These are phyloP conservation scores for Clarias macrocephalus DNA, from an alignment of 2,113 vertebrate species.

Conservation along the genomic window DNA sequence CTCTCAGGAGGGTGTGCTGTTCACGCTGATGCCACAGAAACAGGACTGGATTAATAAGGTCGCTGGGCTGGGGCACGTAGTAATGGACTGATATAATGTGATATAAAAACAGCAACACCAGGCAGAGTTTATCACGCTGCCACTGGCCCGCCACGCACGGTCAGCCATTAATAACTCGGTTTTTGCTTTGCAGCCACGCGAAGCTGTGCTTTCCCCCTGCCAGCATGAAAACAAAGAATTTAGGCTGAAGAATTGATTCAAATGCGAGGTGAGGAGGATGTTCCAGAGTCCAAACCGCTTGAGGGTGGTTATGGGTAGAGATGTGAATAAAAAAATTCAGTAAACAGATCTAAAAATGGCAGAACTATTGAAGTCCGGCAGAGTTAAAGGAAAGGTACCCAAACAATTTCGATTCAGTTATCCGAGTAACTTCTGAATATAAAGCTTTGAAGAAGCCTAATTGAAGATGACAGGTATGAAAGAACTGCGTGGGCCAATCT, in stretches of 20 bases:
- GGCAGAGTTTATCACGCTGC: slow-evolving; percentile 53
- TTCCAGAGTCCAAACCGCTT: neutral
- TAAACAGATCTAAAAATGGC: slow-evolving; percentile 2
- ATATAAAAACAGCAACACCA: slow-evolving; percentile 57
- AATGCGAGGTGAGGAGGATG: neutral
- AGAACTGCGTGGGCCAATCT: neutral
- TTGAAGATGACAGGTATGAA: neutral
- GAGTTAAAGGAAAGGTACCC: neutral
- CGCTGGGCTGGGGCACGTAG: slow-evolving; percentile 17
- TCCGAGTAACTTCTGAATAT: neutral
- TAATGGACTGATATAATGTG: slow-evolving; percentile 58
- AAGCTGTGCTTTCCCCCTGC: slow-evolving; percentile 30
- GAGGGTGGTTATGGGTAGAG: neutral
- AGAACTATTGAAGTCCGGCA: neutral
- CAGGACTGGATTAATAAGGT: slow-evolving; percentile 61
- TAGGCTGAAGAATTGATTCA: slow-evolving; percentile 27
- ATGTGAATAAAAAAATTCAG: neutral
- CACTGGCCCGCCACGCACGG: slow-evolving; percentile 42
- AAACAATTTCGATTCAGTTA: neutral
- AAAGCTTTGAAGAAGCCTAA: neutral
- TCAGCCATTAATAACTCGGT: slow-evolving; percentile 58
- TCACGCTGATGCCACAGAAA: slow-evolving; percentile 59
- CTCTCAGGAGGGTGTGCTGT: slow-evolving; percentile 37
- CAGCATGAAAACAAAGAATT: slow-evolving; percentile 48
- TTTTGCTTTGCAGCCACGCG: slow-evolving; percentile 28